Evolutionary conservation across 2,113 vertebrate species (phyloP).

Genomic region (Choloepus hoffmanni): DNA sequence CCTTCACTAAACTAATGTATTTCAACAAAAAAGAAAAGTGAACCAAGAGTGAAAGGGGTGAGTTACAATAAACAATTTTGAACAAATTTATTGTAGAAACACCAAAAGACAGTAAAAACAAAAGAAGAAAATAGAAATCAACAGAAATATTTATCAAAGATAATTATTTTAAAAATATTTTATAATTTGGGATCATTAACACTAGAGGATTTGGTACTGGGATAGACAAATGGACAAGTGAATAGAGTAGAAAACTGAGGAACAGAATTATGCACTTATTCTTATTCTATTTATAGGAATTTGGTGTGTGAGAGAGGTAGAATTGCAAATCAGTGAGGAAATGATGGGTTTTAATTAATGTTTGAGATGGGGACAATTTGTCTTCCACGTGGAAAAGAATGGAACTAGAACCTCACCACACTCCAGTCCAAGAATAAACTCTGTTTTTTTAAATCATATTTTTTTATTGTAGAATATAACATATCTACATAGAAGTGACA

Average conservation of each 20-base stretch:
- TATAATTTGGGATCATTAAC: neutral
- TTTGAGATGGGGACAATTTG: neutral
- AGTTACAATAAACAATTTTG: no score
- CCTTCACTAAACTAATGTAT: no score
- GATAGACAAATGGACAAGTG: neutral
- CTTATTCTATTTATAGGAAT: neutral
- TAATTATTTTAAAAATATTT: neutral
- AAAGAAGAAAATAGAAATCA: no score
- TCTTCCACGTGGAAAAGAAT: neutral
- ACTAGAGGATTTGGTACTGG: neutral
- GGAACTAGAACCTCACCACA: neutral
- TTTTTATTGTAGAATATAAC: no score
- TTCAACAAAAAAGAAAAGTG: no score
- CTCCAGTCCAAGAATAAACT: neutral
- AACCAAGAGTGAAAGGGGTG: no score
- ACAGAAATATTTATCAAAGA: no score
- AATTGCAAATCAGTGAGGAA: neutral
- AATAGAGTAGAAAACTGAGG: neutral
- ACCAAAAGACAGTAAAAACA: no score
- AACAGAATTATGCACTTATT: neutral
- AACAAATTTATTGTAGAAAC: no score
- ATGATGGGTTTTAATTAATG: neutral
- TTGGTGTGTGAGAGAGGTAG: neutral
- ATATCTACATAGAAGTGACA: no score
- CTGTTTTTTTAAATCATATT: no score